Evolutionary conservation across 2,113 vertebrate genomes (phyloP), one percentile per base, ranked within the genome.

Genomic region (Oreochromis aureus): DNA sequence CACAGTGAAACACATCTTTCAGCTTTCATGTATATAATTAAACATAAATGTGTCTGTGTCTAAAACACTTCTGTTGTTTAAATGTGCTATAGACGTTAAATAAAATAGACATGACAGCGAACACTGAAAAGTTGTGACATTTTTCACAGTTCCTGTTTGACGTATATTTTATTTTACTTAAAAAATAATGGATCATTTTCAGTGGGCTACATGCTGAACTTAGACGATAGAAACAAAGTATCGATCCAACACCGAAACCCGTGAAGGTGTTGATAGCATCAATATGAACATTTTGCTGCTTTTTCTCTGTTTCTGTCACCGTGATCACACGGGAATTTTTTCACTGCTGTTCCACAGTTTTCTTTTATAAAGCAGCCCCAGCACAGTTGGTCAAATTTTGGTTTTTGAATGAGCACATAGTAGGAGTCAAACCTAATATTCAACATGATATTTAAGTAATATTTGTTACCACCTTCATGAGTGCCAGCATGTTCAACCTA

Each of bases 341-440:
- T 66, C 10, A 69, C 34, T 39, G 19, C 34, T 69, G 63, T 73
- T 46, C 3, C 39, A 66, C 61, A 73, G 8, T 46, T 73, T 46
- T 27, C 69, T 6, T 24, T 71, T 1, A 41, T 0, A 46, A 0
- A 13, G 0, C 7, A 71, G 66, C 22, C 5, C 2, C 2, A 24
- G 13, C 6, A 10, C 7, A 71, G n/a, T 2, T 71, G 13, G 19
- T 69, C 6, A n/a, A 69, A 36, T 0, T 71, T 71, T 3, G n/a
- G 0, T 0, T 44, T 71, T 71, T 44, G 2, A 0, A 27, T 46
- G 22, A 71, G 7, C 13, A 18, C 10, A 2, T 1, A 46, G 39
- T 1, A 10, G 39, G 3, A 73, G 39, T 18, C 15, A 48, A 73
- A 48, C 41, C 15, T 73, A 5, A 48, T 73, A 1, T 0, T 48